phyloP scores from a whole-genome alignment of 1,140 invertebrate genomes.

The Dendrolimus punctatus region DNA sequence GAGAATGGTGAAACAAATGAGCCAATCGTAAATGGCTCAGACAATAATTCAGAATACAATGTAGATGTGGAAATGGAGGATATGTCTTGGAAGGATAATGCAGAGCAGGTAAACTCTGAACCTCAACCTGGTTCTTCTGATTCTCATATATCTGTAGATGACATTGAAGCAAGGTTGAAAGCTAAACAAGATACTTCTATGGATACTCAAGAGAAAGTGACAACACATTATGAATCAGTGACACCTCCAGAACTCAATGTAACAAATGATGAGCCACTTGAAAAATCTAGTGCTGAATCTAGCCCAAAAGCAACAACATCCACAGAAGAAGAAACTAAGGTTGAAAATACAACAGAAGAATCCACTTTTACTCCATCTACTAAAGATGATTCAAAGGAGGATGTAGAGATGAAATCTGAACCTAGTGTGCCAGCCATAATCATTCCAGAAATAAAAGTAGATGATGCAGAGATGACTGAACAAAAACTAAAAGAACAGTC shows the following conservation, averaged over 20 bases:
- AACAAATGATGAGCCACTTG: constrained; percentile 21
- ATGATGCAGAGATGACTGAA: constrained; percentile 59
- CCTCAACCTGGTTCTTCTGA: constrained; percentile 62
- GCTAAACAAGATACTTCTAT: constrained; percentile 38
- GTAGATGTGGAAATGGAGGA: constrained; percentile 81
- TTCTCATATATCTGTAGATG: constrained; percentile 50
- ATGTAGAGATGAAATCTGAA: constrained; percentile 42
- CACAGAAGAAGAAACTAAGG: constrained; percentile 24
- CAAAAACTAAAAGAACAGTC: constrained; percentile 37
- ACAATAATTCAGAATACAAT: constrained; percentile 76
- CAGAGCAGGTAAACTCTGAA: constrained; percentile 35
- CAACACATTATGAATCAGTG: constrained; percentile 41
- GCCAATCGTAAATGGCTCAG: constrained; percentile 73
- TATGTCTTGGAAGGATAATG: constrained; percentile 72
- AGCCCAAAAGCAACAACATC: constrained; percentile 17
- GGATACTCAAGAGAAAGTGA: constrained; percentile 36
- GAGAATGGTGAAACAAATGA: constrained; percentile 79
- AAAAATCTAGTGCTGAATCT: constrained; percentile 18
- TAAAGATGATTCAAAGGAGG: constrained; percentile 23
- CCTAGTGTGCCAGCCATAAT: constrained; percentile 22
- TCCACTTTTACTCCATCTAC: constrained; percentile 9
- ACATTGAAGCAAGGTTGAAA: constrained; percentile 43
- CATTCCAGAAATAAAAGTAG: constrained; percentile 57
- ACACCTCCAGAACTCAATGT: constrained; percentile 37
- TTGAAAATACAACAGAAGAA: constrained; percentile 8